A percentile compares a stretch with the other conserved stretches of the same genome.
phyloP scores from a whole-genome alignment of 35 echinoderm and acorn worm genomes.

The Strongylocentrotus purpuratus region DNA sequence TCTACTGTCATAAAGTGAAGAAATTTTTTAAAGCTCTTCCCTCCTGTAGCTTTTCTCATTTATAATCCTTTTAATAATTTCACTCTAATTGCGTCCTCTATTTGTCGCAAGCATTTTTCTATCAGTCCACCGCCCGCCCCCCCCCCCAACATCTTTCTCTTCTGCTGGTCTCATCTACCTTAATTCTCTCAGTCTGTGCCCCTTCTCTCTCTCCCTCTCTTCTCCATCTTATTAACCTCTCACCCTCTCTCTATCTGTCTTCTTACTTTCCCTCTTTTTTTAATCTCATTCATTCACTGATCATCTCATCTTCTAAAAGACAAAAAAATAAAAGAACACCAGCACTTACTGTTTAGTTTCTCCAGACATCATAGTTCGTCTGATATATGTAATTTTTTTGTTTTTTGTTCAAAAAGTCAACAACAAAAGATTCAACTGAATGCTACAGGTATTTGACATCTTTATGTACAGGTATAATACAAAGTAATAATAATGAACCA shows the following conservation, averaged over 20 bases:
- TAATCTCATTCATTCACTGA: not conserved
- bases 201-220: too few relatives aligned
- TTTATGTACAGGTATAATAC: not conserved
- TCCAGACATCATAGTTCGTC: not conserved
- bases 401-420: slow-evolving; percentile 19
- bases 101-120: too few relatives aligned
- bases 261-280: not conserved
- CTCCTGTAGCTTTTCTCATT: too few relatives aligned
- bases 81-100: too few relatives aligned
- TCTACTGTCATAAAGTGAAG: too few relatives aligned
- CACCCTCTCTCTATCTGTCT: not conserved
- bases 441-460: not conserved
- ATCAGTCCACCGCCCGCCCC: too few relatives aligned
- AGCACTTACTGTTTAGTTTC: not conserved
- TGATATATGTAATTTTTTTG: slow-evolving; percentile 20
- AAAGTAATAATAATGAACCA: slow-evolving; percentile 7
- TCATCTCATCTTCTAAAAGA: not conserved
- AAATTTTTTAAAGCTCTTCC: too few relatives aligned
- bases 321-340: not conserved
- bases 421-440: not conserved
- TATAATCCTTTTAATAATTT: too few relatives aligned
- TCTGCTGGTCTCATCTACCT: too few relatives aligned
- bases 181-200: too few relatives aligned
- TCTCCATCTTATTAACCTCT: too few relatives aligned
- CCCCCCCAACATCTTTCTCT: too few relatives aligned